Evolutionary conservation across 2,888 invertebrate species (phyloP).

Genomic region (Morpho helenor): DNA sequence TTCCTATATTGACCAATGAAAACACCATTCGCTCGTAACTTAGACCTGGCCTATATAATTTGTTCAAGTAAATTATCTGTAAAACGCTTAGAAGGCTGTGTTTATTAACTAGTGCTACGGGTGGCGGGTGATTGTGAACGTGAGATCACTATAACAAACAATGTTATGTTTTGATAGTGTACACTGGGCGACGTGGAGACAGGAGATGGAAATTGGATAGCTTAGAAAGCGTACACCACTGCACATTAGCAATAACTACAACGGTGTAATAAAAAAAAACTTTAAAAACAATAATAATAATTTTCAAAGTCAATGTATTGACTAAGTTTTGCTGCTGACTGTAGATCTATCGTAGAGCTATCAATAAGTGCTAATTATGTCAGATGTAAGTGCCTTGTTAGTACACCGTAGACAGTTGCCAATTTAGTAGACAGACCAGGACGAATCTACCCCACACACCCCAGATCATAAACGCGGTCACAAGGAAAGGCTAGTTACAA

Average conservation of each 20-base stretch:
- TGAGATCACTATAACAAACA: constrained; percentile 60
- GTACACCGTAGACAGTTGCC: no score
- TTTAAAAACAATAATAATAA: no score
- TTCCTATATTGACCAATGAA: neutral
- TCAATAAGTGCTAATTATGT: no score
- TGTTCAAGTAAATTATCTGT: constrained; percentile 75
- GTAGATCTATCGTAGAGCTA: no score
- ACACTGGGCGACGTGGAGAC: neutral
- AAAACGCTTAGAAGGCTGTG: constrained; percentile 68
- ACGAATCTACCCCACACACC: no score
- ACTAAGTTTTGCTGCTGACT: no score
- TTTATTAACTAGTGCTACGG: constrained; percentile 69
- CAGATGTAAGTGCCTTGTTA: no score
- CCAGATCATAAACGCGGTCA: constrained; percentile 1
- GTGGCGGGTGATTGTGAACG: constrained; percentile 62
- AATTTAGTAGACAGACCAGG: no score
- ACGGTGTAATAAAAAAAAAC: no score
- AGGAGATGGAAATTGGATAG: neutral
- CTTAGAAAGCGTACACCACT: neutral
- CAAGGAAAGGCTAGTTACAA: constrained; percentile 11
- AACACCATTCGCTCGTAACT: constrained; percentile 27
- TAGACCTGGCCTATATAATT: constrained; percentile 53
- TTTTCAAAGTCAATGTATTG: no score
- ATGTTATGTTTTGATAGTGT: constrained; percentile 16
- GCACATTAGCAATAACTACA: no score